phyloP scores from a whole-genome alignment of 2,888 invertebrate species.

The Megalurothrips usitatus region DNA sequence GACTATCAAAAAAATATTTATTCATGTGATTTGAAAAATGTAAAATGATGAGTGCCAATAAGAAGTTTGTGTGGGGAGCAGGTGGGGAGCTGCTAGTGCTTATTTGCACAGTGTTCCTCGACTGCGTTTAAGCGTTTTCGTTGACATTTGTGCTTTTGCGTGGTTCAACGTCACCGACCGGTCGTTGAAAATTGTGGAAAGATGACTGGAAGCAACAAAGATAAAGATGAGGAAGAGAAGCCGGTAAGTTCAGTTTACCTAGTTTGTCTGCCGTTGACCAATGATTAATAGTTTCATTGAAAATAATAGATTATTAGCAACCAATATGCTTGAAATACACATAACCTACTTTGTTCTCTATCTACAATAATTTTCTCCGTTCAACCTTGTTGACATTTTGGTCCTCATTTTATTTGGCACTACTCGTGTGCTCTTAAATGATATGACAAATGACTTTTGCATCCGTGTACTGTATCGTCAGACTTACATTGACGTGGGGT shows the following conservation, averaged over 20 bases:
- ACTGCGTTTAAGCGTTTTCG: too few relatives aligned
- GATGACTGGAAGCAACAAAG: slow-evolving; percentile 8
- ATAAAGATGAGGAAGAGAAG: background rate
- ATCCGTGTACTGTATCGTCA: background rate
- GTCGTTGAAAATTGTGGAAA: background rate
- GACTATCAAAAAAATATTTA: too few relatives aligned
- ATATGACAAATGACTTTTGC: background rate
- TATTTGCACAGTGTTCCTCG: too few relatives aligned
- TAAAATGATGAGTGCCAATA: too few relatives aligned
- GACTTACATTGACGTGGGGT: background rate
- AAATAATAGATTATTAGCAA: background rate
- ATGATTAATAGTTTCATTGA: background rate
- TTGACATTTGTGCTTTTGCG: too few relatives aligned
- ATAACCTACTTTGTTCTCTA: background rate
- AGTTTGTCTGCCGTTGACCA: background rate
- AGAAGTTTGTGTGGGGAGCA: too few relatives aligned
- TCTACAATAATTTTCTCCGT: background rate
- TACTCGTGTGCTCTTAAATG: background rate
- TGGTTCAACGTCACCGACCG: too few relatives aligned
- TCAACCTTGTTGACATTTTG: background rate
- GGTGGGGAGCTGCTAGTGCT: too few relatives aligned
- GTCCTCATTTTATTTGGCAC: background rate
- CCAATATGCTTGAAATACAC: background rate
- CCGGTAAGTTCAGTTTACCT: background rate
- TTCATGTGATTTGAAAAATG: too few relatives aligned